A percentile compares a stretch with the other conserved stretches of the same genome.
phyloP scores from a whole-genome alignment of 2,113 vertebrate genomes.

The Elephantulus edwardii region DNA sequence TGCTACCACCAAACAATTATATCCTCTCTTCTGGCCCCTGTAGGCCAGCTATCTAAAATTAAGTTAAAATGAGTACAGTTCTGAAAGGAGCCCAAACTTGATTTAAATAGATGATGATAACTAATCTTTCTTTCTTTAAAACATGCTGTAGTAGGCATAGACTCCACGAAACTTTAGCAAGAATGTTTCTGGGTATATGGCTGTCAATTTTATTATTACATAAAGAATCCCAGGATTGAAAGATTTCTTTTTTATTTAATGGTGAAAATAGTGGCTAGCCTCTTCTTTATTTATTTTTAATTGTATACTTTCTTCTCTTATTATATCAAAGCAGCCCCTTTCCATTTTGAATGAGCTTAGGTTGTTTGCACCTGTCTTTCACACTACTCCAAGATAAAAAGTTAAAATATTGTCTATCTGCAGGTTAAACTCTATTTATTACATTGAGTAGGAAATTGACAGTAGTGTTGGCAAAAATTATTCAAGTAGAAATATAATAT shows the following conservation, averaged over 20 bases:
- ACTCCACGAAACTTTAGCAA: neutral
- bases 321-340: neutral
- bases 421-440: neutral
- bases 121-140: slow-evolving; percentile 11
- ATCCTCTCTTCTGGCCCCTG: neutral
- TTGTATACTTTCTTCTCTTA: neutral
- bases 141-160: neutral
- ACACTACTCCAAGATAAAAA: neutral
- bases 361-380: neutral
- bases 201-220: slow-evolving; percentile 18
- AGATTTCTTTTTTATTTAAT: neutral
- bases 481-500: neutral
- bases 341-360: neutral
- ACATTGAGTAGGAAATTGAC: neutral
- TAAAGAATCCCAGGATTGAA: slow-evolving; percentile 7
- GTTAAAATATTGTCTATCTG: neutral
- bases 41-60: slow-evolving; percentile 23
- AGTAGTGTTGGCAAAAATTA: neutral
- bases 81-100: neutral
- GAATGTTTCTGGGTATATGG: neutral
- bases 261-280: neutral
- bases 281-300: neutral
- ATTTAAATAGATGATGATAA: slow-evolving; percentile 24
- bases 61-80: slow-evolving; percentile 20
- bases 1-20: neutral